Percentiles rank a stretch among this genome's conserved stretches.
phyloP scores from a whole-genome alignment of 2,797 vertebrate genomes.

The Syndactyla subalaris region DNA sequence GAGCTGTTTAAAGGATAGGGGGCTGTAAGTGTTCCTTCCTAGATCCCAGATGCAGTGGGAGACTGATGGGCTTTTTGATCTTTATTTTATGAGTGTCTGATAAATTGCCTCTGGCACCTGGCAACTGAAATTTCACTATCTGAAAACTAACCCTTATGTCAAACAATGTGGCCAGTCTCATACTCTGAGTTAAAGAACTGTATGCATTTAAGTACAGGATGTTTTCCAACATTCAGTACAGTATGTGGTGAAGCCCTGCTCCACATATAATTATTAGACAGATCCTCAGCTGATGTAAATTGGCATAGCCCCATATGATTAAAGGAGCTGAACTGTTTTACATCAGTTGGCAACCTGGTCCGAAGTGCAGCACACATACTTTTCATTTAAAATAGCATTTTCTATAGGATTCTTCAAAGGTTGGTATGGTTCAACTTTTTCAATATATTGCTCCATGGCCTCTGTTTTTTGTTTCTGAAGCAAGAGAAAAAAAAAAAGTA shows the following conservation, averaged over 20 bases:
- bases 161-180: slow-evolving; percentile 77
- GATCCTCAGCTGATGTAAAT: slow-evolving; percentile 65
- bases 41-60: slow-evolving; percentile 80
- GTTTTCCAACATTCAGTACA: slow-evolving; percentile 67
- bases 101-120: slow-evolving; percentile 84
- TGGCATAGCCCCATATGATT: slow-evolving; percentile 43
- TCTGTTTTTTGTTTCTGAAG: slow-evolving; percentile 56
- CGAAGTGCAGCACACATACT: slow-evolving; percentile 54
- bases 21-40: slow-evolving; percentile 80
- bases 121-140: slow-evolving; percentile 83
- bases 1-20: slow-evolving; percentile 84
- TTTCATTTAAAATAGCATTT: slow-evolving; percentile 73
- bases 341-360: slow-evolving; percentile 55
- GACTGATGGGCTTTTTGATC: slow-evolving; percentile 82
- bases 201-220: slow-evolving; percentile 69
- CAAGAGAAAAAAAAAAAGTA: background rate
- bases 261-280: slow-evolving; percentile 53
- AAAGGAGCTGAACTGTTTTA: slow-evolving; percentile 65
- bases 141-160: slow-evolving; percentile 81
- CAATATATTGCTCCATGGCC: background rate
- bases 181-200: slow-evolving; percentile 65
- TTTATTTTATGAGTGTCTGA: slow-evolving; percentile 83
- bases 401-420: slow-evolving; percentile 57
- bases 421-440: slow-evolving; percentile 11
- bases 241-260: slow-evolving; percentile 52